Conservation (phyloP, 2,888 invertebrate species). For the Allacma fusca region DNA sequence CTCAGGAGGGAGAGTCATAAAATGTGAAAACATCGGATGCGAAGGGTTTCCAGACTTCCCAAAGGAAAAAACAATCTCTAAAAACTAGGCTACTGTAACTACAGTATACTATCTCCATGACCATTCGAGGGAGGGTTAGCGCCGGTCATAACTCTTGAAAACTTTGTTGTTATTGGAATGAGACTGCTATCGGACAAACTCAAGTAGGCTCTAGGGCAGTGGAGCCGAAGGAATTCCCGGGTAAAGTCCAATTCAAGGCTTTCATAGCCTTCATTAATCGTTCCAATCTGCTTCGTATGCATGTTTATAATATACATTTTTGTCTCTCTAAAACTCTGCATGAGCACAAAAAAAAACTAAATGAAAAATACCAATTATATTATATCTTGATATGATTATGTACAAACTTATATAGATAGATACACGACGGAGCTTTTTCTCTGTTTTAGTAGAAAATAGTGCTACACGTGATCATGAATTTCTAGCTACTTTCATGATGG, state of each 20-base stretch:
- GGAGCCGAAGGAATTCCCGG: background rate
- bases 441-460: too few species aligned
- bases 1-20: background rate
- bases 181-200: background rate
- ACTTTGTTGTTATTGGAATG: slow-evolving; percentile 1
- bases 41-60: background rate
- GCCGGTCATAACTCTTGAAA: background rate
- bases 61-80: background rate
- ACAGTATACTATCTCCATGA: background rate
- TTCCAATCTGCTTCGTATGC: background rate
- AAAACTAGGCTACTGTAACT: background rate
- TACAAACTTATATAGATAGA: too few species aligned
- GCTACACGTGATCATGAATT: too few species aligned
- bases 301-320: too few species aligned
- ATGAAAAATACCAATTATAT: too few species aligned
- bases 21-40: background rate
- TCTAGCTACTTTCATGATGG: too few species aligned
- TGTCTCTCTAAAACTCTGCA: too few species aligned
- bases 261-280: background rate
- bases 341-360: too few species aligned
- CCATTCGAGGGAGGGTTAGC: too few species aligned
- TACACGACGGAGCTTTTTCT: too few species aligned
- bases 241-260: background rate
- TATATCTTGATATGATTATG: too few species aligned
- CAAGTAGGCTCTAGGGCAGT: slow-evolving; percentile 1